These are phyloP conservation scores for Emydocephalus ijimae DNA, from an alignment of 2,113 vertebrate species.

Conservation along the genomic window DNA sequence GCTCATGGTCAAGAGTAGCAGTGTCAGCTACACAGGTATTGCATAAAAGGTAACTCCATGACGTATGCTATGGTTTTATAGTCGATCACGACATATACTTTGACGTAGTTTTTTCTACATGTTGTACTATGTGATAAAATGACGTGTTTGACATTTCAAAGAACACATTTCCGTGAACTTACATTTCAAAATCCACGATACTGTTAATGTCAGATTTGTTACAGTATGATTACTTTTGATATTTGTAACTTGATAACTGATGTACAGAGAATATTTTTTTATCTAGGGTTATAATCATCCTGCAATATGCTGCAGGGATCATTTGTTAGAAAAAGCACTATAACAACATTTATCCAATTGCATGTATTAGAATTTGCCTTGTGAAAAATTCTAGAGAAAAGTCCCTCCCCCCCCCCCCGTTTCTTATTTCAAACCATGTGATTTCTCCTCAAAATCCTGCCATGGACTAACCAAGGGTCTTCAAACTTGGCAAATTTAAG, in stretches of 20 bases:
- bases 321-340: background rate
- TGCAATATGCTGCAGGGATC: background rate
- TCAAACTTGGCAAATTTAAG: no score
- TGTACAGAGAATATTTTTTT: background rate
- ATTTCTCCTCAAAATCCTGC: background rate
- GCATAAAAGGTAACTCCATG: background rate
- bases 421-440: background rate
- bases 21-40: background rate
- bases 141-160: background rate
- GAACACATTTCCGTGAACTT: background rate
- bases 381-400: background rate
- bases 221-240: background rate
- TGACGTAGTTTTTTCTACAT: background rate
- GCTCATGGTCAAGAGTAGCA: background rate
- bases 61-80: background rate
- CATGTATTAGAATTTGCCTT: background rate
- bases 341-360: background rate
- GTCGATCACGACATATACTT: background rate
- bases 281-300: background rate
- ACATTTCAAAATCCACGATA: background rate
- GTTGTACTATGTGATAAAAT: background rate
- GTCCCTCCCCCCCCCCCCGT: fast-evolving
- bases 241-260: background rate
- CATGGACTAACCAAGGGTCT: background rate
- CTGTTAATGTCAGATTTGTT: background rate